Evolutionary conservation across 1,140 invertebrate species (phyloP).

Genomic region (Whitmania pigra): DNA sequence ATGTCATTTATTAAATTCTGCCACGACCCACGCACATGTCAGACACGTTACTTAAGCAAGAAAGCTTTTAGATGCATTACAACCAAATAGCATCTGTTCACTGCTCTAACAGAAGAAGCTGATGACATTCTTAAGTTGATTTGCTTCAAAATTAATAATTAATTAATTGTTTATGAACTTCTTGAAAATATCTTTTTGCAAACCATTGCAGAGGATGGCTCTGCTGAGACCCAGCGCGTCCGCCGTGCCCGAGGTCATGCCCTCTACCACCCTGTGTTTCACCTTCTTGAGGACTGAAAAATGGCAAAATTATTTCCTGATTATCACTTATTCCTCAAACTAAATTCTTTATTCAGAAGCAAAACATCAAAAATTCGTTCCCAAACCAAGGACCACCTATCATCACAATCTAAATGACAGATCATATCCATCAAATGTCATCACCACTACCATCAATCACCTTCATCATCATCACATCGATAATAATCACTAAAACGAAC

Average conservation of each 20-base stretch:
- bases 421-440: not conserved
- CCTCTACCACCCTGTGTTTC: conserved; percentile 90
- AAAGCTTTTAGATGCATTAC: no score
- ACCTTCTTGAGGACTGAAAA: conserved; percentile 79
- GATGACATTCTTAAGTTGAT: no score
- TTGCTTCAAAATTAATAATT: no score
- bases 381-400: not conserved
- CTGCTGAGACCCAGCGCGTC: conserved; percentile 86
- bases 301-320: no score
- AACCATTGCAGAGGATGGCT: conserved; percentile 86
- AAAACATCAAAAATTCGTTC: conserved; percentile 6
- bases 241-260: conserved; percentile 90
- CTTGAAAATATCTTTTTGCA: conserved; percentile 20
- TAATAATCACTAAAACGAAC: not conserved
- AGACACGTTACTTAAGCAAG: no score
- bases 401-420: not conserved
- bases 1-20: no score
- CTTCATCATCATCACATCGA: not conserved
- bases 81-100: no score
- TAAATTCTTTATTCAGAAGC: no score
- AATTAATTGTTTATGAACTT: no score
- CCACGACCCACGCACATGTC: no score
- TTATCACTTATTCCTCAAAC: no score
- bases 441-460: not conserved
- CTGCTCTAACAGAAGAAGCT: no score